Conservation (phyloP, 1,140 invertebrate species). For the Nasonia longicornis region DNA sequence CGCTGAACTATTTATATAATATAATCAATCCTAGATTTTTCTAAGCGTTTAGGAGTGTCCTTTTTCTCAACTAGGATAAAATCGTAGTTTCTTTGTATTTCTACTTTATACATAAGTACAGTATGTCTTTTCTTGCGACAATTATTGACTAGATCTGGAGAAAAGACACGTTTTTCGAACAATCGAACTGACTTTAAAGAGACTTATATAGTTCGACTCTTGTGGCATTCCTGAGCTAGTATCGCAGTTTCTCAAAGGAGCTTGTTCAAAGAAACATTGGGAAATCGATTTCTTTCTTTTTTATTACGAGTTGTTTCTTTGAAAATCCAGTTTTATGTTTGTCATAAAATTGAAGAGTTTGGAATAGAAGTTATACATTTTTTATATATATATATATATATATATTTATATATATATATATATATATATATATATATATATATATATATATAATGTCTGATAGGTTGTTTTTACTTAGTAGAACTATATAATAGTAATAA, state of each 20-base stretch:
- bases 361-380: not conserved
- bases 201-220: not conserved
- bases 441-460: not conserved
- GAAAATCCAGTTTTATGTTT: constrained; percentile 2
- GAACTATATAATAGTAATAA: not conserved
- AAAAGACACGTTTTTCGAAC: constrained; percentile 30
- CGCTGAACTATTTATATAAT: constrained; percentile 39
- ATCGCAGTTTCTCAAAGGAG: constrained; percentile 14
- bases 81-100: constrained; percentile 31
- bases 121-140: constrained; percentile 6
- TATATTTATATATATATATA: too few relatives aligned
- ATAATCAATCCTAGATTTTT: constrained; percentile 31
- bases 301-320: constrained; percentile 7
- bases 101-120: constrained; percentile 59
- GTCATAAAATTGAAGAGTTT: not conserved
- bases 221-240: constrained; percentile 22
- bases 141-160: constrained; percentile 40
- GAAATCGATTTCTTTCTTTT: not conserved
- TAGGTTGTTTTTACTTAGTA: not conserved
- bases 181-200: constrained; percentile 37
- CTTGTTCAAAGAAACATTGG: constrained; percentile 13
- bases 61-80: constrained; percentile 44
- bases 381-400: not conserved
- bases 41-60: constrained; percentile 35
- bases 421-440: too few relatives aligned